Evolutionary conservation across 2,888 invertebrate genomes (phyloP).

Genomic region (Scrobipalpa costella): DNA sequence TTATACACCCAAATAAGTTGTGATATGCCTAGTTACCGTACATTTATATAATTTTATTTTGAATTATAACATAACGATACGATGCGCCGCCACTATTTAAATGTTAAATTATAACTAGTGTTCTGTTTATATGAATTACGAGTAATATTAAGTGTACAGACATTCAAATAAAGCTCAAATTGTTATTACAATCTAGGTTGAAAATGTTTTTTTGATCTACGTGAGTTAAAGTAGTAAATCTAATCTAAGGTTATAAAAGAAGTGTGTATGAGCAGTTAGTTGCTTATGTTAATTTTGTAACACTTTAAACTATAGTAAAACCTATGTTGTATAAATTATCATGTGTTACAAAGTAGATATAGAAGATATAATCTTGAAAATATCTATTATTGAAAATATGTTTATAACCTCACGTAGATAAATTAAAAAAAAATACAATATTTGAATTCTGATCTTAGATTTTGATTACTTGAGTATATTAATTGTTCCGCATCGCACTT

Average conservation of each 20-base stretch:
- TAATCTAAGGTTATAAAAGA: not conserved
- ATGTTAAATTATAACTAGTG: not conserved
- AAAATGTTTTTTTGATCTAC: constrained; percentile 29
- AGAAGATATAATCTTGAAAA: too few species aligned
- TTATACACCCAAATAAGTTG: constrained; percentile 58
- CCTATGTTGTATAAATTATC: too few species aligned
- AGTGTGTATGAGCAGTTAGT: not conserved
- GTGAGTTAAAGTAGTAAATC: constrained; percentile 14
- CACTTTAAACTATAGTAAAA: too few species aligned
- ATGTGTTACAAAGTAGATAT: too few species aligned
- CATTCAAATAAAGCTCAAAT: constrained; percentile 71
- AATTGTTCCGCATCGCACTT: not conserved
- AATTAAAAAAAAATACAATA: not conserved
- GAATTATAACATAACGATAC: not conserved
- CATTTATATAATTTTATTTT: not conserved
- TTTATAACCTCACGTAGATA: not conserved
- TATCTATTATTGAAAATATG: not conserved
- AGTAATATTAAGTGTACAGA: constrained; percentile 55
- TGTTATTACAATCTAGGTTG: constrained; percentile 56
- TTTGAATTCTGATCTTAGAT: not conserved
- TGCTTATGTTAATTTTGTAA: not conserved
- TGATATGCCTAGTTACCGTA: constrained; percentile 50
- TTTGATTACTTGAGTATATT: not conserved
- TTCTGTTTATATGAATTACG: constrained; percentile 9
- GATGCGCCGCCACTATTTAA: not conserved